Evolutionary conservation across 1,140 invertebrate species (phyloP).

Genomic region (Conopomorpha cramerella): DNA sequence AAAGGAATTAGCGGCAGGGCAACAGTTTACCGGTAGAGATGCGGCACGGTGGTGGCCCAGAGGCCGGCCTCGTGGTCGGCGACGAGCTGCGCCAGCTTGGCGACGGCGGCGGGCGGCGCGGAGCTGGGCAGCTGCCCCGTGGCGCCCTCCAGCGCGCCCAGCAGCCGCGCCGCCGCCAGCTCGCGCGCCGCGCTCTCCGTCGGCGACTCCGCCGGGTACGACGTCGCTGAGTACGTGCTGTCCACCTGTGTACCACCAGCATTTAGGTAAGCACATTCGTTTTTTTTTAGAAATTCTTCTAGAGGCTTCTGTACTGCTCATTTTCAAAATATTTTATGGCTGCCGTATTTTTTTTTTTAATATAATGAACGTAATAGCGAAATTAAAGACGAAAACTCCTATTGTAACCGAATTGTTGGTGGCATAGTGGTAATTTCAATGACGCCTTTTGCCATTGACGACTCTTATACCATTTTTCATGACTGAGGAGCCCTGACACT

Average conservation of each 20-base stretch:
- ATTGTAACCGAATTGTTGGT: too few species aligned
- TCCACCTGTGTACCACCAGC: slow-evolving; percentile 51
- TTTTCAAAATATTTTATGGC: too few species aligned
- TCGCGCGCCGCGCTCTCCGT: slow-evolving; percentile 56
- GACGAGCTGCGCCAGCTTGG: slow-evolving; percentile 53
- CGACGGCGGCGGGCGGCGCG: slow-evolving; percentile 18
- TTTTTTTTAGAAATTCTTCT: too few species aligned
- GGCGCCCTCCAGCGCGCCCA: slow-evolving; percentile 38
- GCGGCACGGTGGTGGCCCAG: slow-evolving; percentile 37
- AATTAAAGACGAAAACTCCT: too few species aligned
- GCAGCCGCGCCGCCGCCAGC: slow-evolving; percentile 58
- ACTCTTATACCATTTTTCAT: too few species aligned
- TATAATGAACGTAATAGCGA: too few species aligned
- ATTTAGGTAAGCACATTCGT: too few species aligned
- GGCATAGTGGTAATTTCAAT: too few species aligned
- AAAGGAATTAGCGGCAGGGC: not conserved
- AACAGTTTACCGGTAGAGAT: slow-evolving; percentile 34
- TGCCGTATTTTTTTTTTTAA: too few species aligned
- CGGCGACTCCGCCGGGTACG: slow-evolving; percentile 63
- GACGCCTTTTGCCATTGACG: too few species aligned
- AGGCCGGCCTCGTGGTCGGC: slow-evolving; percentile 58
- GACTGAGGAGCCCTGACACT: too few species aligned
- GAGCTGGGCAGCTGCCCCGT: slow-evolving; percentile 23
- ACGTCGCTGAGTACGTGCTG: slow-evolving; percentile 41
- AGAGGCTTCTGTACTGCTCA: too few species aligned